phyloP scores from a whole-genome alignment of 2,888 invertebrate species.

The Oligia fasciuncula region DNA sequence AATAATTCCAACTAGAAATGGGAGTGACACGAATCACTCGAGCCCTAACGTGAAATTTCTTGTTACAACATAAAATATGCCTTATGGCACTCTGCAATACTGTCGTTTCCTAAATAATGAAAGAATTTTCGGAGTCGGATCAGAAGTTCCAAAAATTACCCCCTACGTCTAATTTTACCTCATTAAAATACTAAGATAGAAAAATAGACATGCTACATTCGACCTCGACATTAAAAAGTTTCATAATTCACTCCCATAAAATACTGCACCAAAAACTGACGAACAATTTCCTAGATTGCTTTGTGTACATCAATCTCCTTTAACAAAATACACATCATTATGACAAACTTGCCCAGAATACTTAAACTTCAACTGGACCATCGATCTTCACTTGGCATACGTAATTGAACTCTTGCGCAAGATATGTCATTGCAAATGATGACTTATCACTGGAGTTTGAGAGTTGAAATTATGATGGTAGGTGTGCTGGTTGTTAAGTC shows the following conservation, averaged over 20 bases:
- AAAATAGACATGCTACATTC: neutral
- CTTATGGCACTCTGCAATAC: too few relatives aligned
- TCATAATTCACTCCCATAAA: neutral
- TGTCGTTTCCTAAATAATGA: too few relatives aligned
- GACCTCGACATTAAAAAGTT: neutral
- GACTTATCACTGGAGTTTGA: constrained; percentile 16
- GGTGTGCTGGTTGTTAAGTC: neutral
- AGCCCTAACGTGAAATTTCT: too few relatives aligned
- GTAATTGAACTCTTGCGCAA: constrained; percentile 47
- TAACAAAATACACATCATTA: constrained; percentile 34
- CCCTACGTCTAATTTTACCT: too few relatives aligned
- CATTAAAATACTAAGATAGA: too few relatives aligned
- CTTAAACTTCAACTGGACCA: constrained; percentile 20
- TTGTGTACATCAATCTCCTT: constrained; percentile 33
- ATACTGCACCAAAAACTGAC: constrained; percentile 10
- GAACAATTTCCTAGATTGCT: constrained; percentile 8
- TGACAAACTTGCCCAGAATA: constrained; percentile 13
- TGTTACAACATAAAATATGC: too few relatives aligned
- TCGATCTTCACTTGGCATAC: constrained; percentile 50
- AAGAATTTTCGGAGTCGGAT: too few relatives aligned
- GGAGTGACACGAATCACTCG: neutral
- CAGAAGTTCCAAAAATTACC: too few relatives aligned
- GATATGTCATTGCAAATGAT: constrained; percentile 21
- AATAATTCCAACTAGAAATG: neutral
- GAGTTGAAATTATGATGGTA: constrained; percentile 31